Conservation (phyloP, 2,113 vertebrate species). For the Nyctereutes procyonoides region DNA sequence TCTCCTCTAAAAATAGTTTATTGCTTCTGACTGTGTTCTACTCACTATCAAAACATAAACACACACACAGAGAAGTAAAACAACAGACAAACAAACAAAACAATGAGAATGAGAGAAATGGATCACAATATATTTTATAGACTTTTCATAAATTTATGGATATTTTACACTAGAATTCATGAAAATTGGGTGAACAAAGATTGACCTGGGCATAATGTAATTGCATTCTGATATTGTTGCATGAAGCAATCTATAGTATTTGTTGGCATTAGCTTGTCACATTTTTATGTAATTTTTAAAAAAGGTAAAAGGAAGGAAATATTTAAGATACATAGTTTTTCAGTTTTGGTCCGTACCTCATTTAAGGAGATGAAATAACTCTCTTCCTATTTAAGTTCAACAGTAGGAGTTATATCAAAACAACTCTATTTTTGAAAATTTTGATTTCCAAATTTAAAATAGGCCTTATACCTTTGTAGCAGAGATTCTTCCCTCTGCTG, state of each 20-base stretch:
- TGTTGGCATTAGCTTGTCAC: background rate
- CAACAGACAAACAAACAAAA: background rate
- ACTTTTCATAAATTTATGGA: background rate
- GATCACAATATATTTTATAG: background rate
- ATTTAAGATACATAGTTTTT: background rate
- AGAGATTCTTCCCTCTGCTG: background rate
- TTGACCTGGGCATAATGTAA: background rate
- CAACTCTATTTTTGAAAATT: background rate
- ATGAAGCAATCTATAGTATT: background rate
- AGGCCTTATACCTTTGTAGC: background rate
- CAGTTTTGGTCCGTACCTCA: background rate
- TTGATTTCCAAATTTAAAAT: slow-evolving; percentile 41
- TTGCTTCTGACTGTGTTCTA: background rate
- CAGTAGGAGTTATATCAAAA: background rate
- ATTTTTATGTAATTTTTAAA: background rate
- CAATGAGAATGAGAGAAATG: background rate
- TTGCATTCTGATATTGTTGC: background rate
- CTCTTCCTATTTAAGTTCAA: slow-evolving; percentile 34
- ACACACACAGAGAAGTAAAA: background rate
- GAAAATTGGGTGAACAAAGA: background rate
- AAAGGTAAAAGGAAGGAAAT: background rate
- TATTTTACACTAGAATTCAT: background rate
- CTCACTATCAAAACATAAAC: background rate
- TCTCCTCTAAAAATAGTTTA: slow-evolving; percentile 66
- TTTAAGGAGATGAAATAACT: background rate